Evolutionary conservation across 53 echinoderm and acorn worm species (phyloP).

Genomic region (Apostichopus leukothele): DNA sequence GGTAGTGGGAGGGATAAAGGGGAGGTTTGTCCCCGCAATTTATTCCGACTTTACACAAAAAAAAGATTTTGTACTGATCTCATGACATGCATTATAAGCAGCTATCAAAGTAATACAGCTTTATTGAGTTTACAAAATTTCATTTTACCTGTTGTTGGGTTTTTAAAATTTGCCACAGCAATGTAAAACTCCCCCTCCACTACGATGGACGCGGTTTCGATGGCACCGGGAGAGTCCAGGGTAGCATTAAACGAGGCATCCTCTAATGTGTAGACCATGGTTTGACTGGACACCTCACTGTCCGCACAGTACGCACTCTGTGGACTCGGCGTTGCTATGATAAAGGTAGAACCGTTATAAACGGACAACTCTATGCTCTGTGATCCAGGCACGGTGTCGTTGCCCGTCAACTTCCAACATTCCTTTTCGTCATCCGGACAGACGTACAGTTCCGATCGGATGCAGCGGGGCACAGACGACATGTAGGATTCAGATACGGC

Average conservation of each 20-base stretch:
- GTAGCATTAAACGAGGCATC: constrained; percentile 18
- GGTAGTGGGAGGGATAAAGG: too few relatives aligned
- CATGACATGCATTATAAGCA: too few relatives aligned
- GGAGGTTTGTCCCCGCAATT: too few relatives aligned
- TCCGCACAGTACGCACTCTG: constrained; percentile 18
- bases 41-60: too few relatives aligned
- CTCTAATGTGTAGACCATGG: constrained; percentile 18
- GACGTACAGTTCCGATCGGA: constrained; percentile 10
- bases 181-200: constrained; percentile 15
- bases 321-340: constrained; percentile 25
- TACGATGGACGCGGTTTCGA: not conserved
- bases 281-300: not conserved
- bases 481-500: constrained; percentile 16
- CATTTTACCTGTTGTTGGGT: constrained; percentile 23
- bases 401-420: constrained; percentile 4
- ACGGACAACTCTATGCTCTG: constrained; percentile 16
- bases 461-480: constrained; percentile 6
- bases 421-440: not conserved
- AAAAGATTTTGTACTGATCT: too few relatives aligned
- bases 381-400: constrained; percentile 7
- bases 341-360: constrained; percentile 29
- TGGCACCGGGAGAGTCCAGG: constrained; percentile 3
- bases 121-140: not conserved
- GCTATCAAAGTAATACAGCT: too few relatives aligned
- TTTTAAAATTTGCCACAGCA: constrained; percentile 21